Evolutionary conservation across 1,140 invertebrate genomes (phyloP), one percentile per base, ranked within the genome.

Genomic region (Pseudobourletiella spinata): DNA sequence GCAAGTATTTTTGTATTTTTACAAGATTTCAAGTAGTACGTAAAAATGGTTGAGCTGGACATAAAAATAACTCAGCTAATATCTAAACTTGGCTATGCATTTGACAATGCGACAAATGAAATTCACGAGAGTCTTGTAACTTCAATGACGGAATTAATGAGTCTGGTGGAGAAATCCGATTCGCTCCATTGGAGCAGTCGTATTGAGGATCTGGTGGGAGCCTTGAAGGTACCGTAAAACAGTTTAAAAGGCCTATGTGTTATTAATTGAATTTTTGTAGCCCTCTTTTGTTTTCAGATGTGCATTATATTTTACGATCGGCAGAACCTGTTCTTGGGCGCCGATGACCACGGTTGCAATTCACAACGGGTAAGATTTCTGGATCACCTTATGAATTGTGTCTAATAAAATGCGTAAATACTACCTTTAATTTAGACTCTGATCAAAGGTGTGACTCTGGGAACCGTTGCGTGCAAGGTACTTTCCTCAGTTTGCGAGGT

Each of bases 261-360:
- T 14, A 14, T 42, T 42, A 14, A 14, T 42, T 42, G 14, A n/a
- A n/a, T n/a, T n/a, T n/a, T n/a, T n/a, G n/a, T n/a, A n/a, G n/a
- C n/a, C n/a, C n/a, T n/a, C n/a, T n/a, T n/a, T n/a, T n/a, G n/a
- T n/a, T n/a, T n/a, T n/a, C 18, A 52, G 50, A 52, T 52, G 50
- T 52, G 8, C 50, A 52, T 52, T 22, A 25, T 52, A 26, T 25
- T 30, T 26, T 52, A 52, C 50, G 50, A 52, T 18, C 22, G 50
- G 28, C 11, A 6, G 11, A 14, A 52, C 8, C 50, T 16, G 25
- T 11, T n/a, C 11, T 25, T 25, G 46, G 22, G n/a, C n/a, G n/a
- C n/a, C n/a, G n/a, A n/a, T n/a, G n/a, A n/a, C n/a, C n/a, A n/a
- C n/a, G n/a, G n/a, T n/a, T n/a, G n/a, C n/a, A n/a, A n/a, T n/a